Base-by-base conservation (phyloP, 2,888 invertebrate species). In the Mythimna vitellina region DNA sequence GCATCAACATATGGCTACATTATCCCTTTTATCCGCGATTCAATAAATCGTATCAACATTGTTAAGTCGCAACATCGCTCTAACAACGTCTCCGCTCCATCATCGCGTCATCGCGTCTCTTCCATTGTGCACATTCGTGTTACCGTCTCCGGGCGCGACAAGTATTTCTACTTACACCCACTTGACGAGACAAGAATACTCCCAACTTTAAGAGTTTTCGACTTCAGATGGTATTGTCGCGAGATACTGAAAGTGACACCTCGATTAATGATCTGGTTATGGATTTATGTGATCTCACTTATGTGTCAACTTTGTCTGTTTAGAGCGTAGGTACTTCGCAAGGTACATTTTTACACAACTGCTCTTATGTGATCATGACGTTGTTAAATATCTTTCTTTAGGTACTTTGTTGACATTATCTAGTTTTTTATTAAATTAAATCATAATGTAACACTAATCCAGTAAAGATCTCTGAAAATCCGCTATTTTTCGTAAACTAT, bases 141-240 rank as follows among this genome's bases (percentile, higher is more conserved):
- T 29, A 9, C 57, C 64, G 57, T 29, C 56, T 42, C 73, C 42
- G 1, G 14, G 25, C 12, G 51, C n/a, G 64, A 73, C 73, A 65
- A 73, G 73, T 73, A 73, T 73, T 73, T 73, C 42, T 73, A 73
- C 73, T 73, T 73, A 72, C 72, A 62, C n/a, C 51, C 57, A 25
- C 73, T 73, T 29, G 51, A 38, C 56, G 22, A 42, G 14, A 22
- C 25, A 20, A 58, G 49, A 51, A 65, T 58, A 73, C 73, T 73
- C 65, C 12, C 42, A 25, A 57, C 42, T 73, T 73, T 57, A 25
- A 32, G 51, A 73, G 51, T 51, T 58, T 73, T 65, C 58, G 51
- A 53, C 32, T 64, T 65, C 2, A 25, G 12, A 51, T n/a, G 9
- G 9, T 51, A 6, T 58, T 65, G 32, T 73, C 51, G 17, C 14